Conservation (phyloP, 2,113 vertebrate species). For the Upupa epops region DNA sequence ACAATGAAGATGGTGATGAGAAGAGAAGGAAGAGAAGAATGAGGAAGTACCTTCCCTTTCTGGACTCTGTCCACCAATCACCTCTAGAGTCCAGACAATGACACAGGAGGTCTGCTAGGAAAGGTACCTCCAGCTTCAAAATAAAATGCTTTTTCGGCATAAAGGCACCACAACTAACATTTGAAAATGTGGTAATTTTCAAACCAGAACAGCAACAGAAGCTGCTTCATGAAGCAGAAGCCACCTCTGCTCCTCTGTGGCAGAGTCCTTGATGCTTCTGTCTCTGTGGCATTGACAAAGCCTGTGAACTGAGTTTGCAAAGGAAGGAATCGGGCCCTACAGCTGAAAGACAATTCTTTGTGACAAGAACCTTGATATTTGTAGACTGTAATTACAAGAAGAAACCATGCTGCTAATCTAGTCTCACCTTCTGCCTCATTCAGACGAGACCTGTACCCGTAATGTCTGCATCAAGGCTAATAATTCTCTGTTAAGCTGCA, state of each 20-base stretch:
- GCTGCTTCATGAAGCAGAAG: not conserved
- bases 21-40: no score
- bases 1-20: no score
- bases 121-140: no score
- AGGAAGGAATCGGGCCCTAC: not conserved
- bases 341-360: not conserved
- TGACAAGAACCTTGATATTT: not conserved
- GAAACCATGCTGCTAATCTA: constrained; percentile 17
- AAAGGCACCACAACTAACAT: no score
- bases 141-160: no score
- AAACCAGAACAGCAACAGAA: not conserved
- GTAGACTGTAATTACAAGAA: constrained; percentile 24
- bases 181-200: no score
- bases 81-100: no score
- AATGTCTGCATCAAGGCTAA: constrained; percentile 34
- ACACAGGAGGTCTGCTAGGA: no score
- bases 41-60: no score
- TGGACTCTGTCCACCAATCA: no score
- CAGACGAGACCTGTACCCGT: not conserved
- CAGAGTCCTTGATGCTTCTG: not conserved
- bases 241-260: not conserved
- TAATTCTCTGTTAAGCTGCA: constrained; percentile 24
- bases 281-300: not conserved
- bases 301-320: not conserved
- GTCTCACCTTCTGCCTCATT: constrained; percentile 45